These are phyloP conservation scores for Oncopodura yosiiana DNA, from an alignment of 1,140 invertebrate genomes.

Conservation along the genomic window DNA sequence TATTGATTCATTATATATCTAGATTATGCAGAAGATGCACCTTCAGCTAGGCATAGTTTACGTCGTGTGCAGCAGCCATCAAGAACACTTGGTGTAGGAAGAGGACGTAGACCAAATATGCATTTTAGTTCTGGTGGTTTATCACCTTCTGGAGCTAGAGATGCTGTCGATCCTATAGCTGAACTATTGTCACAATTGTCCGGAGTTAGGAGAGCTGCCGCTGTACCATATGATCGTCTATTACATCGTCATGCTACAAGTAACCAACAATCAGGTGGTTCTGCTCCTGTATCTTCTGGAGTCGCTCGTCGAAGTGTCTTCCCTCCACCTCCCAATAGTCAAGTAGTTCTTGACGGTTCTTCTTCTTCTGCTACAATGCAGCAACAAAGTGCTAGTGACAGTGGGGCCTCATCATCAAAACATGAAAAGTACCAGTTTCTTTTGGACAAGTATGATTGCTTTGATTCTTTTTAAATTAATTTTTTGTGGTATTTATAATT, in stretches of 20 bases:
- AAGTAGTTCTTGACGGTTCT: slow-evolving; percentile 24
- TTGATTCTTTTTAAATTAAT: background rate
- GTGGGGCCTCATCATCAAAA: slow-evolving; percentile 50
- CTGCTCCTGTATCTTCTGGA: slow-evolving; percentile 38
- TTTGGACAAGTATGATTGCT: slow-evolving; percentile 29
- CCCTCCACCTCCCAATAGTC: slow-evolving; percentile 31
- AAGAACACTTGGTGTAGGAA: slow-evolving; percentile 31
- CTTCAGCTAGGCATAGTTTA: slow-evolving; percentile 30
- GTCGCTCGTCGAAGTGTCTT: slow-evolving; percentile 39
- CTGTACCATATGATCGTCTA: slow-evolving; percentile 32
- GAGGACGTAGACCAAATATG: slow-evolving; percentile 35
- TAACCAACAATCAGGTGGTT: slow-evolving; percentile 51
- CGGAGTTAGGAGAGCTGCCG: slow-evolving; percentile 51
- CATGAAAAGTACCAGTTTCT: slow-evolving; percentile 32
- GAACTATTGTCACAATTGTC: slow-evolving; percentile 86
- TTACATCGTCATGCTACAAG: slow-evolving; percentile 41
- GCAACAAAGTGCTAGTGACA: slow-evolving; percentile 40
- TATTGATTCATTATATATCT: background rate
- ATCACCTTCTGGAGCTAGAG: slow-evolving; percentile 56
- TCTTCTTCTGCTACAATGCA: slow-evolving; percentile 34
- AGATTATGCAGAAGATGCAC: slow-evolving; percentile 31
- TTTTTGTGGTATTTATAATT: background rate
- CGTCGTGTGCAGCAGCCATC: slow-evolving; percentile 35
- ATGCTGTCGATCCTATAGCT: slow-evolving; percentile 87
- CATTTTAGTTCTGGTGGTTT: slow-evolving; percentile 56